Evolutionary conservation across 2,797 vertebrate species (phyloP).

Genomic region (Peromyscus attwateri): DNA sequence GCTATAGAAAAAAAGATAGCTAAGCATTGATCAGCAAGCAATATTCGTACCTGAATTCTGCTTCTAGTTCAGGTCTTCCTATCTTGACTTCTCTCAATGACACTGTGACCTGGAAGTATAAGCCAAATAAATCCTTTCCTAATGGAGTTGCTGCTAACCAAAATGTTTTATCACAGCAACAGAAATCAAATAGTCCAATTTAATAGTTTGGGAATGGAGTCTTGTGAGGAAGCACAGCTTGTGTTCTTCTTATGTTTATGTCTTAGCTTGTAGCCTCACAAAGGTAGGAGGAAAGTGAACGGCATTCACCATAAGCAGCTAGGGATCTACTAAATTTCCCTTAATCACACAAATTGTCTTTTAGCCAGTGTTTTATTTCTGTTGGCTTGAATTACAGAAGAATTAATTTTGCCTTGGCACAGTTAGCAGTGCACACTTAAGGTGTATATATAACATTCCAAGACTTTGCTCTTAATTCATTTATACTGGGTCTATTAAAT

Average conservation of each 20-base stretch:
- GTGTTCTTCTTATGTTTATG: neutral
- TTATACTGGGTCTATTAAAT: conserved; percentile 81
- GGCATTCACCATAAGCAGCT: neutral
- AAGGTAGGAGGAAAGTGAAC: neutral
- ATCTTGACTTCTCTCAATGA: neutral
- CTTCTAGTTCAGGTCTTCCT: neutral
- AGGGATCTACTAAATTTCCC: neutral
- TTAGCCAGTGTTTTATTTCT: conserved; percentile 61
- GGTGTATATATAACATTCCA: conserved; percentile 66
- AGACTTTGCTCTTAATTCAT: conserved; percentile 77
- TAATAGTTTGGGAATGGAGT: neutral
- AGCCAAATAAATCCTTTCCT: neutral
- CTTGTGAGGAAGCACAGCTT: accelerated
- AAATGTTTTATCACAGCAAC: neutral
- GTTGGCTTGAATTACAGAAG: conserved; percentile 66
- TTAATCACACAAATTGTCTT: conserved; percentile 58
- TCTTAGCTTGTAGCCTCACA: neutral
- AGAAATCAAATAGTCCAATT: neutral
- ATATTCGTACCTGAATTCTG: neutral
- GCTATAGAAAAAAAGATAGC: no score
- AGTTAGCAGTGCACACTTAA: conserved; percentile 62
- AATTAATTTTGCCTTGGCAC: conserved; percentile 79
- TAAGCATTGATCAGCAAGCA: neutral
- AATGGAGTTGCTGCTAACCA: neutral
- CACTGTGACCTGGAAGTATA: neutral